A percentile compares a stretch with the other conserved stretches of the same genome.
phyloP scores from a whole-genome alignment of 2,888 invertebrate species.

The Epinotia demarniana region DNA sequence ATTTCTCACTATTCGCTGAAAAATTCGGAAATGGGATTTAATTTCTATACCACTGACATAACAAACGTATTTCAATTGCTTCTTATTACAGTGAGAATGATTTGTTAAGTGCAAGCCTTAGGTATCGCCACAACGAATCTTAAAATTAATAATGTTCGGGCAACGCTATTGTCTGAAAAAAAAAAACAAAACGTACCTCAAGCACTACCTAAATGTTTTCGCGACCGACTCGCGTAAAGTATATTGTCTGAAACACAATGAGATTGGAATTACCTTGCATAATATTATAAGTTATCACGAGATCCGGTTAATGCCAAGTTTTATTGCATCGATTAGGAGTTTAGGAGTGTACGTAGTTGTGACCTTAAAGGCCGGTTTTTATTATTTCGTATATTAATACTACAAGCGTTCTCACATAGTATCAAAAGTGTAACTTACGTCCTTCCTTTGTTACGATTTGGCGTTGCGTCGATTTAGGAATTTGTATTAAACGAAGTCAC shows the following conservation, averaged over 20 bases:
- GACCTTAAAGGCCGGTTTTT: conserved; percentile 10
- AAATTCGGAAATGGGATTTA: no score
- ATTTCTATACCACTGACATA: no score
- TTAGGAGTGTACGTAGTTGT: conserved; percentile 5
- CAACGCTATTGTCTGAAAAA: no score
- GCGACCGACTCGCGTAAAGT: not conserved
- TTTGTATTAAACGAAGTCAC: not conserved
- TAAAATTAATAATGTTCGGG: no score
- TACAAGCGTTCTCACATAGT: not conserved
- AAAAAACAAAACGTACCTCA: not conserved
- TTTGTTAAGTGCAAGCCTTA: no score
- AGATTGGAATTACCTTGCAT: conserved; percentile 26
- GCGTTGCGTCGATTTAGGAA: not conserved
- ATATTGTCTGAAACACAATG: conserved; percentile 15
- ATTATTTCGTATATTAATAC: not conserved
- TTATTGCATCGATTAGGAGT: conserved; percentile 30
- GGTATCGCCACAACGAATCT: no score
- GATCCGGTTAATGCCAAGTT: conserved; percentile 35
- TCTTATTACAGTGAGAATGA: no score
- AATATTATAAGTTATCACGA: conserved; percentile 18
- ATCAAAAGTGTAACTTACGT: not conserved
- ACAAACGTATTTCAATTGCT: no score
- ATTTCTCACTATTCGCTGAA: no score
- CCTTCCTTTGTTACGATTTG: conserved; percentile 1
- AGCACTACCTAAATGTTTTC: conserved; percentile 8